A percentile compares a stretch with the other conserved stretches of the same genome.
phyloP scores from a whole-genome alignment of 2,888 invertebrate species.

The Calliphora vomitoria region DNA sequence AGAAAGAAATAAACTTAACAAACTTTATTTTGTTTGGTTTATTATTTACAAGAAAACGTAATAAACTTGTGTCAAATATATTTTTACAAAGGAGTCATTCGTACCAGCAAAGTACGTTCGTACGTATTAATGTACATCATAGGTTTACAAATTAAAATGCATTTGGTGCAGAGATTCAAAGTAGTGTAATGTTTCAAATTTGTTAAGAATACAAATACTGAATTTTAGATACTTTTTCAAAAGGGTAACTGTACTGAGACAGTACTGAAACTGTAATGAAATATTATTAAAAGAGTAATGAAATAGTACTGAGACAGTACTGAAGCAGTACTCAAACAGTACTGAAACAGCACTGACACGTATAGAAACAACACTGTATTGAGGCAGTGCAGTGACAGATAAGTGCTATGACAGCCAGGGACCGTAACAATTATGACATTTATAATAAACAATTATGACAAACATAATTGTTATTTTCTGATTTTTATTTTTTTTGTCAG shows the following conservation, averaged over 20 bases:
- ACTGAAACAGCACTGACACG: too few species aligned
- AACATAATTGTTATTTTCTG: too few species aligned
- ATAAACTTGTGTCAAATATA: conserved; percentile 63
- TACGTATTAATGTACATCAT: not conserved
- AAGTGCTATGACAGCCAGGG: too few species aligned
- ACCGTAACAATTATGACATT: too few species aligned
- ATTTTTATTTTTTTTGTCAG: too few species aligned
- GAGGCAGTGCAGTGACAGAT: too few species aligned
- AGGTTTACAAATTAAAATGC: conserved; percentile 20
- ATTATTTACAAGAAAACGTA: conserved; percentile 62
- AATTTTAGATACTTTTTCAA: not conserved
- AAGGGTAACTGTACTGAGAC: not conserved
- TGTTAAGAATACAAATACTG: not conserved
- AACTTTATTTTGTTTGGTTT: conserved; percentile 67
- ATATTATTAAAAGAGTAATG: too few species aligned
- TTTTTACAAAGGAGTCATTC: conserved; percentile 1
- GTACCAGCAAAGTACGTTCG: not conserved
- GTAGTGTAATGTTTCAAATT: not conserved
- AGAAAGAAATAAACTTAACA: conserved; percentile 16
- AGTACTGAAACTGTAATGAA: too few species aligned
- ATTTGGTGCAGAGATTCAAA: not conserved
- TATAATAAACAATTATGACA: too few species aligned
- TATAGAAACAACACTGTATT: too few species aligned
- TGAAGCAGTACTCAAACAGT: too few species aligned
- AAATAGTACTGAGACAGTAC: too few species aligned